phyloP scores from a whole-genome alignment of 2,888 invertebrate species.

The Aethes cnicana region DNA sequence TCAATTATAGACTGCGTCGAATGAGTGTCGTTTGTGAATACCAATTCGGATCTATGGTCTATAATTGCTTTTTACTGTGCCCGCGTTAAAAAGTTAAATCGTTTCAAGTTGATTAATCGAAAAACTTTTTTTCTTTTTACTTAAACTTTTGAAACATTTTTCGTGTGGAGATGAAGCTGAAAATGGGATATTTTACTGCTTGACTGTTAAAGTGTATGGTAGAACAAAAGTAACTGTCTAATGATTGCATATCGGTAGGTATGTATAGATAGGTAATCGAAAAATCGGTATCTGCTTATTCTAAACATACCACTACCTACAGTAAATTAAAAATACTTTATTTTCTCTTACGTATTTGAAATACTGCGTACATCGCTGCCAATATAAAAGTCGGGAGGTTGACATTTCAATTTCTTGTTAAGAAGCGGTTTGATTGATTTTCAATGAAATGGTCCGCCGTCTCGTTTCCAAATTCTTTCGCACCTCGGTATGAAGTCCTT shows the following conservation, averaged over 20 bases:
- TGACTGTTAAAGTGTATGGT: neutral
- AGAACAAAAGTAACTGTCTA: no score
- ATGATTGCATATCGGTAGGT: no score
- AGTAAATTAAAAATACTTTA: neutral
- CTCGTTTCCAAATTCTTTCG: constrained; percentile 41
- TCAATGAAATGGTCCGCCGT: constrained; percentile 37
- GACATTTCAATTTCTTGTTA: constrained; percentile 18
- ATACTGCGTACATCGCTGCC: neutral
- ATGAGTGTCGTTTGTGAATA: constrained; percentile 47
- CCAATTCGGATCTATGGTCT: constrained; percentile 40
- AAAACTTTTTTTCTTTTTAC: constrained; percentile 27
- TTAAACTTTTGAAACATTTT: constrained; percentile 24
- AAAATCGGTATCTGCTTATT: no score
- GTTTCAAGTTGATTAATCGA: constrained; percentile 33
- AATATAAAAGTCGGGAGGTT: neutral
- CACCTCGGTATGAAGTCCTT: constrained; percentile 47
- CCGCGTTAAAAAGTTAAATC: constrained; percentile 37
- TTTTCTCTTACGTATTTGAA: constrained; percentile 1
- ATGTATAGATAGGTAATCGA: no score
- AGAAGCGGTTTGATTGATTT: constrained; percentile 37
- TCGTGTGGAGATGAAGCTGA: constrained; percentile 5
- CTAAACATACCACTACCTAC: no score
- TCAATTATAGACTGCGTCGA: constrained; percentile 49
- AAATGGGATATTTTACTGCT: constrained; percentile 3
- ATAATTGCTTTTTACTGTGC: constrained; percentile 39